phyloP scores from a whole-genome alignment of 2,113 vertebrate genomes.

The Laticauda colubrina region DNA sequence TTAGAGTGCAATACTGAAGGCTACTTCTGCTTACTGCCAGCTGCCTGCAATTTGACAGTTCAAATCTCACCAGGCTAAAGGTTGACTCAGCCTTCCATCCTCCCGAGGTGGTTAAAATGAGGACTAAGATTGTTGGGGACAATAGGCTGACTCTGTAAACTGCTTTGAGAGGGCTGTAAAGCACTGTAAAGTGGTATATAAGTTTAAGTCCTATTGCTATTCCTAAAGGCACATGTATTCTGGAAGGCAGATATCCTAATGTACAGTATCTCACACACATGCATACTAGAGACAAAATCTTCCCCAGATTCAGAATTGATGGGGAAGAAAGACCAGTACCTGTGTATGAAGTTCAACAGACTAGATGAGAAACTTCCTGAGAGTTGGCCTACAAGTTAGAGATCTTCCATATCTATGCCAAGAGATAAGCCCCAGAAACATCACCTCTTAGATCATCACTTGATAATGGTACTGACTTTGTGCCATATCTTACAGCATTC shows the following conservation, averaged over 20 bases:
- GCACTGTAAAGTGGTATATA: too few relatives aligned
- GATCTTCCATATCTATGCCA: not conserved
- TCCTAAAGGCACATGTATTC: too few relatives aligned
- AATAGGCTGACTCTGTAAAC: too few relatives aligned
- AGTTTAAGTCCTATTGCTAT: too few relatives aligned
- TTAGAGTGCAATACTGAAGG: too few relatives aligned
- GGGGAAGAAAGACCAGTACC: not conserved
- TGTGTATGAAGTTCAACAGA: not conserved
- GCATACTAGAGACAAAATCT: not conserved
- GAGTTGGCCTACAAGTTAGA: not conserved
- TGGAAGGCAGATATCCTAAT: not conserved
- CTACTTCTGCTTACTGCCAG: too few relatives aligned
- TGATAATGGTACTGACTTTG: not conserved
- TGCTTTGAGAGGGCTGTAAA: too few relatives aligned
- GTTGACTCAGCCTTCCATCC: too few relatives aligned
- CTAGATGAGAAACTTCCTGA: not conserved
- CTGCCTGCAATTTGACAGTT: too few relatives aligned
- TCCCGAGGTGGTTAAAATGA: too few relatives aligned
- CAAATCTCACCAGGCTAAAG: too few relatives aligned
- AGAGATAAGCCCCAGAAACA: not conserved
- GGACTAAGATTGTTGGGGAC: too few relatives aligned
- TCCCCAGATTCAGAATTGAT: not conserved
- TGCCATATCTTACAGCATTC: not conserved
- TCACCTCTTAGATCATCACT: not conserved
- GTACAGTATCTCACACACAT: not conserved